A percentile compares a stretch with the other conserved stretches of the same genome.
phyloP scores from a whole-genome alignment of 2,888 invertebrate species.

The Rhodophaea formosa region DNA sequence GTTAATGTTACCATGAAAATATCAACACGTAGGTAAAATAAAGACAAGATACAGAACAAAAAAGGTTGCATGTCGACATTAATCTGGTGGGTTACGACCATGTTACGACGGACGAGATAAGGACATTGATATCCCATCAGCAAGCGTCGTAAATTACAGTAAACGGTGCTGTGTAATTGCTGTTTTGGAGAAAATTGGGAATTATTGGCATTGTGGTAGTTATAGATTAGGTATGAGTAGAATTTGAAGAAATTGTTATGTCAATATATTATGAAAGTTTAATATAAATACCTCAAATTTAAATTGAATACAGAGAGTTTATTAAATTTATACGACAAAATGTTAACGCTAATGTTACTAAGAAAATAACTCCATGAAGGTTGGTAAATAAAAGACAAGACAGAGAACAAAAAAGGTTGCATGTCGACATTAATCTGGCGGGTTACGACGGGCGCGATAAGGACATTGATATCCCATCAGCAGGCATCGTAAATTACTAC shows the following conservation, averaged over 20 bases:
- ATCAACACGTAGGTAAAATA: not conserved
- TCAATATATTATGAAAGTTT: too few species aligned
- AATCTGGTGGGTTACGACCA: not conserved
- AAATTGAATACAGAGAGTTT: too few species aligned
- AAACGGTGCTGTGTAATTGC: not conserved
- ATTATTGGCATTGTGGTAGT: too few species aligned
- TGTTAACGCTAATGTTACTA: too few species aligned
- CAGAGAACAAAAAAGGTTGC: not conserved
- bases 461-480: conserved; percentile 10
- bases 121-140: conserved; percentile 10
- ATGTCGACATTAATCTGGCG: conserved; percentile 1
- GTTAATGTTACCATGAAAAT: too few species aligned
- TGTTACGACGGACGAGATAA: not conserved
- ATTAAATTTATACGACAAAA: too few species aligned
- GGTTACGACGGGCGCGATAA: conserved; percentile 1
- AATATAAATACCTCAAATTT: too few species aligned
- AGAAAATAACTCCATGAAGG: not conserved
- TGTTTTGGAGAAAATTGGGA: too few species aligned
- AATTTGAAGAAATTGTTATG: too few species aligned
- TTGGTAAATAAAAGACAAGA: conserved; percentile 1
- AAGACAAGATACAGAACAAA: not conserved
- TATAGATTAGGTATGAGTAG: too few species aligned
- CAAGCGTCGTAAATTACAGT: not conserved
- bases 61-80: conserved; percentile 8
- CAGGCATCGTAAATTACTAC: not conserved